phyloP scores from a whole-genome alignment of 2,113 vertebrate genomes.

The Macrotis lagotis region DNA sequence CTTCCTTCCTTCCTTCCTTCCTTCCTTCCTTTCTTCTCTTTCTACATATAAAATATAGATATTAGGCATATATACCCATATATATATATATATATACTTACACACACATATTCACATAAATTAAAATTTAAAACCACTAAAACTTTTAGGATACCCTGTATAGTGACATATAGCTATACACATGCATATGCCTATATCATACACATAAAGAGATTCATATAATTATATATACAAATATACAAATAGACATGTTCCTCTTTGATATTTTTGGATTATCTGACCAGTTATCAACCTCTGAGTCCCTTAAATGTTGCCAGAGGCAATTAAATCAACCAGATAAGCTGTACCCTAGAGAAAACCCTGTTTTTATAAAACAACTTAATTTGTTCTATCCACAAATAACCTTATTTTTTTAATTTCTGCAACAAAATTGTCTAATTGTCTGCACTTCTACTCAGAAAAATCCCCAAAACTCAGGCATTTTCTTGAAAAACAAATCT shows the following conservation, averaged over 20 bases:
- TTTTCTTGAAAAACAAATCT: constrained; percentile 67
- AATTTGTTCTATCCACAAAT: constrained; percentile 2
- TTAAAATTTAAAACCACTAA: not conserved
- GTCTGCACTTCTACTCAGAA: constrained; percentile 56
- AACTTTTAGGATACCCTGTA: not conserved
- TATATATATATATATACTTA: not conserved
- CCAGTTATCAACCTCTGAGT: not conserved
- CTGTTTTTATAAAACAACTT: not conserved
- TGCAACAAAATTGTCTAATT: constrained; percentile 37
- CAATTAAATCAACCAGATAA: not conserved
- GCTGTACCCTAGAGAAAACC: not conserved
- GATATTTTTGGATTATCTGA: not conserved
- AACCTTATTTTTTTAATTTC: constrained; percentile 37
- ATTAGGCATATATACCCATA: not conserved
- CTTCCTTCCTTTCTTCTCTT: not conserved
- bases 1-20: too few species aligned
- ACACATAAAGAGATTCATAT: not conserved
- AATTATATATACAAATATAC: not conserved
- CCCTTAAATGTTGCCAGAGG: constrained; percentile 4
- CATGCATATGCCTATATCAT: not conserved
- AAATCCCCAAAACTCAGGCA: constrained; percentile 59
- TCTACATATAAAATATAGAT: not conserved
- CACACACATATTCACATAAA: not conserved
- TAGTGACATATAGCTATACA: not conserved
- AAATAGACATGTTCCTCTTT: not conserved